These are phyloP conservation scores for Cephus spinipes DNA, from an alignment of 2,888 invertebrate genomes.

Conservation along the genomic window DNA sequence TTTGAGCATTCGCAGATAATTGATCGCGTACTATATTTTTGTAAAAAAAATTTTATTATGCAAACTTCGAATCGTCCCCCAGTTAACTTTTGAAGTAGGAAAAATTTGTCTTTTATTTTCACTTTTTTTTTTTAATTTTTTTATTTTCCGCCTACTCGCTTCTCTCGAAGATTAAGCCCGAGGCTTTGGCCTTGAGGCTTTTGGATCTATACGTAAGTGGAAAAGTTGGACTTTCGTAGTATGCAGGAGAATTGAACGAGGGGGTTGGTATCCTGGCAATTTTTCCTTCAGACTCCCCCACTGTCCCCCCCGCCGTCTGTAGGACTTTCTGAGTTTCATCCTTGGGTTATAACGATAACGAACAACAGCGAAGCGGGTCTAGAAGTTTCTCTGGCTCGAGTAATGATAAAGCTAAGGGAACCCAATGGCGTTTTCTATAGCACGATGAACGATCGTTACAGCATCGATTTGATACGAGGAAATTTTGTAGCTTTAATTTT, in stretches of 20 bases:
- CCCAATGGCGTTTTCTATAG: not conserved
- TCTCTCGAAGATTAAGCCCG: not conserved
- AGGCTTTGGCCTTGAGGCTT: not conserved
- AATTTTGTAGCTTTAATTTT: not conserved
- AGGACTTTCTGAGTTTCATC: not conserved
- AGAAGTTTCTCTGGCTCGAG: not conserved
- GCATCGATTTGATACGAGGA: not conserved
- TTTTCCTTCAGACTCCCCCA: not conserved
- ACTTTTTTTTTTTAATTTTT: too few species aligned
- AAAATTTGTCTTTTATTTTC: not conserved
- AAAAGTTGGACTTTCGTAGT: not conserved
- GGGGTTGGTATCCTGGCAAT: not conserved
- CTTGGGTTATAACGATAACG: not conserved
- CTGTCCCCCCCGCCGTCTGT: not conserved
- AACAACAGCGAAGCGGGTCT: not conserved
- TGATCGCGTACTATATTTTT: too few species aligned
- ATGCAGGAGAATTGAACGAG: not conserved
- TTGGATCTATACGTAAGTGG: not conserved
- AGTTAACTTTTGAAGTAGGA: not conserved
- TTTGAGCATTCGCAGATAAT: not conserved
- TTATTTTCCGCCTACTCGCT: not conserved
- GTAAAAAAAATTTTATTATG: too few species aligned
- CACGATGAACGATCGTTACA: slow-evolving; percentile 5
- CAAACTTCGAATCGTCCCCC: not conserved
- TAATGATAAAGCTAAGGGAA: not conserved